Evolutionary conservation across 2,888 invertebrate genomes (phyloP).

Genomic region (Hyles lineata): DNA sequence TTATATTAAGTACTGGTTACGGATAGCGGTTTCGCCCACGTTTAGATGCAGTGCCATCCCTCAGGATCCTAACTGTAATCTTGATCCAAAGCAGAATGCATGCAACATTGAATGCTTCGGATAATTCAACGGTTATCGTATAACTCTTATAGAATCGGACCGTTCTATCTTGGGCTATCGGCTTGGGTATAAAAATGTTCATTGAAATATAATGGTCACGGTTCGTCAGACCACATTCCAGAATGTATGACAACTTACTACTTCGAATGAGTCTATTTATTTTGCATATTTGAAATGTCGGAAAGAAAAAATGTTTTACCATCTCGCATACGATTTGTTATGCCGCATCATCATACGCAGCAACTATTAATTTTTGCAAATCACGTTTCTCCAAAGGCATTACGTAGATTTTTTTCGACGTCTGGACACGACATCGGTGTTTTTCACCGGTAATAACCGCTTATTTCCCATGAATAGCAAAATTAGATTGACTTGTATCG

Average conservation of each 20-base stretch:
- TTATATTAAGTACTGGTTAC: conserved; percentile 19
- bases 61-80: conserved; percentile 22
- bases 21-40: conserved; percentile 4
- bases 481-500: conserved; percentile 62
- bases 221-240: background rate
- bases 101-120: background rate
- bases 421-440: conserved; percentile 29
- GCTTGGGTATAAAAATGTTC: background rate
- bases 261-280: conserved; percentile 12
- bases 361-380: conserved; percentile 45
- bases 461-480: conserved; percentile 65
- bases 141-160: background rate
- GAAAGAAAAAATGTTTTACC: conserved; percentile 5
- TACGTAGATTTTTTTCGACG: conserved; percentile 38
- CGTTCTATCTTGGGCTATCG: background rate
- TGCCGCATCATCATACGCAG: conserved; percentile 30
- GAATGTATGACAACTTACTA: background rate
- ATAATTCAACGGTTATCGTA: background rate
- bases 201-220: background rate
- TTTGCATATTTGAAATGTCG: conserved; percentile 11
- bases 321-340: conserved; percentile 6
- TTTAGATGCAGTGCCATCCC: conserved; percentile 16
- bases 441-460: conserved; percentile 49
- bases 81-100: background rate
- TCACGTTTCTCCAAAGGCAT: conserved; percentile 44